Percentiles rank a stretch among this genome's conserved stretches.
Conservation (phyloP, 2,888 invertebrate species). For the Antitype chi region DNA sequence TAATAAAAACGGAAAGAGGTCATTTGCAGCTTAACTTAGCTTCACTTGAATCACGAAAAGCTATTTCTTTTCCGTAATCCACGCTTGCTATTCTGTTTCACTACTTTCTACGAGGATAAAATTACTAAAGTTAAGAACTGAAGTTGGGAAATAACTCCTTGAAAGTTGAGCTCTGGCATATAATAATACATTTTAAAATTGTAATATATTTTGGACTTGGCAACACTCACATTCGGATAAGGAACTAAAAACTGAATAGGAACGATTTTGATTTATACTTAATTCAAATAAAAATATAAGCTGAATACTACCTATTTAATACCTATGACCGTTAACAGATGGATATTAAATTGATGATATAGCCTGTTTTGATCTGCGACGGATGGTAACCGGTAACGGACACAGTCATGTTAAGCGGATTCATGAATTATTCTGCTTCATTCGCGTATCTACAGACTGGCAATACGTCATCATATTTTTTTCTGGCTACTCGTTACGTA, state of each 20-base stretch:
- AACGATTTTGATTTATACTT: neutral
- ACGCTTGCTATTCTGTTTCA: conserved; percentile 23
- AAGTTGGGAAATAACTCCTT: conserved; percentile 6
- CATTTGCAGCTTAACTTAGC: conserved; percentile 53
- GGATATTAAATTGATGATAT: conserved; percentile 14
- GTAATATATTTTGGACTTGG: conserved; percentile 9
- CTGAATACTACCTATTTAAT: no score
- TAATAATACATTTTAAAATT: no score
- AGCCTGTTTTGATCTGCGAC: conserved; percentile 16
- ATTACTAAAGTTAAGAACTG: conserved; percentile 18
- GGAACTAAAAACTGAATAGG: neutral
- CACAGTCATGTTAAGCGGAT: conserved; percentile 12
- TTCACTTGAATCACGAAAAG: conserved; percentile 41
- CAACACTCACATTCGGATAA: conserved; percentile 2
- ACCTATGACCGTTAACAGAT: neutral
- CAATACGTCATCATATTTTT: neutral
- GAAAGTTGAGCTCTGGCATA: neutral
- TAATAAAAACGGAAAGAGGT: conserved; percentile 47
- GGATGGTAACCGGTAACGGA: conserved; percentile 2
- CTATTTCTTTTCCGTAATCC: conserved; percentile 40
- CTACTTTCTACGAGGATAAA: conserved; percentile 19
- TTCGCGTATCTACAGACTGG: neutral
- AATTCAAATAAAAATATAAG: neutral
- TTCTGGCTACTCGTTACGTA: neutral
- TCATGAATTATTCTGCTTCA: conserved; percentile 42